Base-by-base conservation (phyloP, 2,888 invertebrate genomes). In the Phoronis australis region DNA sequence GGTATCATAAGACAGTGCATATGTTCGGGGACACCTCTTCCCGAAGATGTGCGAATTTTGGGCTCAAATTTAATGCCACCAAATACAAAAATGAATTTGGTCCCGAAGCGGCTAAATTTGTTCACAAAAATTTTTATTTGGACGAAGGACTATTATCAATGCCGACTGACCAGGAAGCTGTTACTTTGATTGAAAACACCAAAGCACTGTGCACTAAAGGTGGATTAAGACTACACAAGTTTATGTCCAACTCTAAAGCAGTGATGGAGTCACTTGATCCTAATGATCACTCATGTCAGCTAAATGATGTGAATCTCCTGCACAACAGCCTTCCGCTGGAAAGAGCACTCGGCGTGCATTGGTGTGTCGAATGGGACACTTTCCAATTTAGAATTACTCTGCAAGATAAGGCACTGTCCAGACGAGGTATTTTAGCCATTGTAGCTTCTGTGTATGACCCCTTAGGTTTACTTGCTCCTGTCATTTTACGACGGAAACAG, bases 111-210 rank as follows among this genome's bases (percentile, higher is more conserved):
- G 45, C 48, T 20, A 38, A 55, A 9, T 57, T 59, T 26, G 20
- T 60, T 6, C 20, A 44, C 20, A 26, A 43, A 3, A 43, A 59
- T 37, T 60, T 61, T 37, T 60, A 58, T 42, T 59, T 61, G 2
- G 61, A 61, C 40, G 58, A 60, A 41, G 59, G 59, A 1, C 21
- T 60, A 3, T 42, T 40, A n/a, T 51, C 49, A 4, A 47, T 56
- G 2, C 38, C 47, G 4, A 40, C 54, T 20, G 41, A 42, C 26
- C 37, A 41, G 21, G 50, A 56, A 27, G 58, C 55, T 12, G 45
- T 54, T 6, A 5, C 37, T 1, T n/a, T 62, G 22, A 47, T 57
- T 4, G n/a, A 42, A 15, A 50, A 39, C 6, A 49, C 37, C 18
- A 45, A 47, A 35, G 37, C 27, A 6, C 42, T 61, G 21, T 61